A percentile compares a stretch with the other conserved stretches of the same genome.
Conservation (phyloP, 2,888 invertebrate species). For the Epistrophe eligans region DNA sequence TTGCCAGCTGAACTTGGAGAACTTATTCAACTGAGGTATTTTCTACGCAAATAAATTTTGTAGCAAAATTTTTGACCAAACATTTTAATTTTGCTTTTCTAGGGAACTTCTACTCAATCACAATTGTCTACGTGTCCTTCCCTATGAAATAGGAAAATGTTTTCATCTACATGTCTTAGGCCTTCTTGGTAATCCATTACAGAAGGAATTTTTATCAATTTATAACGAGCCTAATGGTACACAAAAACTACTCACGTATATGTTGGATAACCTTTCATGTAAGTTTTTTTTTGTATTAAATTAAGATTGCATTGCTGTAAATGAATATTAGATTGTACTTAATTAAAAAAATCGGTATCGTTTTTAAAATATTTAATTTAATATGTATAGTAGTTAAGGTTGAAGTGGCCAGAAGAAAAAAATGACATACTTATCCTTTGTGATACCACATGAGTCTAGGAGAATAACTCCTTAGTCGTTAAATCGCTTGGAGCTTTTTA, state of each 20-base stretch:
- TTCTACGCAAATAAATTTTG: background rate
- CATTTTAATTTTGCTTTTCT: conserved; percentile 77
- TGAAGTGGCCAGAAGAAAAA: too few species aligned
- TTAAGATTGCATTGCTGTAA: background rate
- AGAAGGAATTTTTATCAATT: conserved; percentile 95
- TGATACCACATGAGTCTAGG: too few species aligned
- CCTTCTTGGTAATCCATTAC: conserved; percentile 96
- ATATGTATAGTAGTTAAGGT: too few species aligned
- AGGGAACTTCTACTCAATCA: conserved; percentile 97
- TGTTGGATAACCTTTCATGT: conserved; percentile 98
- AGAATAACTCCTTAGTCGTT: too few species aligned
- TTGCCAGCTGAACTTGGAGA: conserved; percentile 98
- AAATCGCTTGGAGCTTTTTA: too few species aligned
- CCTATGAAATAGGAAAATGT: conserved; percentile 98
- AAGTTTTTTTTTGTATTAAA: conserved; percentile 80
- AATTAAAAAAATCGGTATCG: too few species aligned
- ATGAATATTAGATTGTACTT: background rate
- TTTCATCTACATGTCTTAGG: conserved; percentile 98
- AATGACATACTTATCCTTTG: too few species aligned
- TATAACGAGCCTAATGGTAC: conserved; percentile 98
- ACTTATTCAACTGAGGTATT: conserved; percentile 94
- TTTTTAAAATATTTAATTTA: too few species aligned
- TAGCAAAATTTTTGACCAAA: conserved; percentile 4
- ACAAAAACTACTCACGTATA: conserved; percentile 95
- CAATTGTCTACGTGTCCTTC: conserved; percentile 96